A percentile compares a stretch with the other conserved stretches of the same genome.
Conservation (phyloP, 2,113 vertebrate species). For the Halcyon senegalensis region DNA sequence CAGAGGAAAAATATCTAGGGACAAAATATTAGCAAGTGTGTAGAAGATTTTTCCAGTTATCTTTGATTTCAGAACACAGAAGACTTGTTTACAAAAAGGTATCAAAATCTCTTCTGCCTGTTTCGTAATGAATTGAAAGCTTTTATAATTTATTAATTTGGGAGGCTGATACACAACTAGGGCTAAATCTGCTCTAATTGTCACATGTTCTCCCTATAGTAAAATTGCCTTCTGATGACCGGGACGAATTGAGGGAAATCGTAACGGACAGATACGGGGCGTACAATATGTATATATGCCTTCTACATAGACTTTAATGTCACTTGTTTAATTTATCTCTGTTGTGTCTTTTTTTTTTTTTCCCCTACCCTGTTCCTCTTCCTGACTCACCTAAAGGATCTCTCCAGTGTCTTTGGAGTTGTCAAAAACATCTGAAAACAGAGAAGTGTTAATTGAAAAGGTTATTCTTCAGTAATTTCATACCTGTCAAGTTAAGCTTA, state of each 20-base stretch:
- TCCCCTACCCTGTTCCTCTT: not conserved
- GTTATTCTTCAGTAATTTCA: conserved; percentile 30
- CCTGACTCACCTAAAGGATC: not conserved
- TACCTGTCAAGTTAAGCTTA: not conserved
- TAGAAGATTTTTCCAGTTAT: not conserved
- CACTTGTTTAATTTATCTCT: not conserved
- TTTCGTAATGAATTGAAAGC: not conserved
- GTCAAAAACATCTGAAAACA: not conserved
- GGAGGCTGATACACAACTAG: conserved; percentile 92
- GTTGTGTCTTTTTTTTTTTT: not conserved
- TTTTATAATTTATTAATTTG: conserved; percentile 24
- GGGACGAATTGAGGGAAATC: conserved; percentile 95
- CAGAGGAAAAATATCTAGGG: not conserved
- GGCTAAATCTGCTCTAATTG: conserved; percentile 80
- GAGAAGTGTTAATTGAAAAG: conserved; percentile 18
- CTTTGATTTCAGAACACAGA: not conserved
- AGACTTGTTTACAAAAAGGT: not conserved
- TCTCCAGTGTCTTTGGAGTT: not conserved
- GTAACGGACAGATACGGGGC: conserved; percentile 99
- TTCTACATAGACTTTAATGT: not conserved
- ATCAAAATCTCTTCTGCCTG: not conserved
- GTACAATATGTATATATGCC: conserved; percentile 70
- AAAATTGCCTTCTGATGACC: conserved; percentile 95
- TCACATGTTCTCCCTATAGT: conserved; percentile 89
- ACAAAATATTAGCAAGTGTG: not conserved